phyloP scores from a whole-genome alignment of 1,140 invertebrate species.

The Pseudoatta argentina region DNA sequence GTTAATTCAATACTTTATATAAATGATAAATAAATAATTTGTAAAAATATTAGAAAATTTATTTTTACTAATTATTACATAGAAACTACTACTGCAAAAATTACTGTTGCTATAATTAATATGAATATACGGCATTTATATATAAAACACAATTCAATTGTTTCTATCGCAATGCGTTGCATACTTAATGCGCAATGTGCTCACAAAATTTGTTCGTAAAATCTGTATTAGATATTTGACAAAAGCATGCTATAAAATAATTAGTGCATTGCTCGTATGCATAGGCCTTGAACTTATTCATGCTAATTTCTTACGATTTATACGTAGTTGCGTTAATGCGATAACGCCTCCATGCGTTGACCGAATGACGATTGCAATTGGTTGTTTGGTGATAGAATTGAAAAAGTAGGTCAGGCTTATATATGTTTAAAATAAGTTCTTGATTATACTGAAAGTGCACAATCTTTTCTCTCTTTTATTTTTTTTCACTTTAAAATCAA shows the following conservation, averaged over 20 bases:
- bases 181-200: slow-evolving; percentile 10
- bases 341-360: slow-evolving; percentile 76
- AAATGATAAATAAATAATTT: slow-evolving; percentile 27
- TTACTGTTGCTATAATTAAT: neutral
- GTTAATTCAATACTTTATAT: neutral
- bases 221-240: slow-evolving; percentile 34
- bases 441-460: slow-evolving; percentile 32
- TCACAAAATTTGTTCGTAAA: slow-evolving; percentile 56
- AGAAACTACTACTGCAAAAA: neutral
- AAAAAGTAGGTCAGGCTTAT: slow-evolving; percentile 58
- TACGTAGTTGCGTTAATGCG: slow-evolving; percentile 72
- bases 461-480: neutral
- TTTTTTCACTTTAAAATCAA: slow-evolving; percentile 10
- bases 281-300: slow-evolving; percentile 83
- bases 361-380: slow-evolving; percentile 77
- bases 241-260: slow-evolving; percentile 67
- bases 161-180: neutral
- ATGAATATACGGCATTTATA: neutral
- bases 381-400: slow-evolving; percentile 61
- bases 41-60: slow-evolving; percentile 5
- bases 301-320: slow-evolving; percentile 82
- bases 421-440: slow-evolving; percentile 45
- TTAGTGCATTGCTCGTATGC: slow-evolving; percentile 76
- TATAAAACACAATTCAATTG: neutral
- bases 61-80: neutral